Conservation (phyloP, 2,113 vertebrate species). For the Chauna torquata region DNA sequence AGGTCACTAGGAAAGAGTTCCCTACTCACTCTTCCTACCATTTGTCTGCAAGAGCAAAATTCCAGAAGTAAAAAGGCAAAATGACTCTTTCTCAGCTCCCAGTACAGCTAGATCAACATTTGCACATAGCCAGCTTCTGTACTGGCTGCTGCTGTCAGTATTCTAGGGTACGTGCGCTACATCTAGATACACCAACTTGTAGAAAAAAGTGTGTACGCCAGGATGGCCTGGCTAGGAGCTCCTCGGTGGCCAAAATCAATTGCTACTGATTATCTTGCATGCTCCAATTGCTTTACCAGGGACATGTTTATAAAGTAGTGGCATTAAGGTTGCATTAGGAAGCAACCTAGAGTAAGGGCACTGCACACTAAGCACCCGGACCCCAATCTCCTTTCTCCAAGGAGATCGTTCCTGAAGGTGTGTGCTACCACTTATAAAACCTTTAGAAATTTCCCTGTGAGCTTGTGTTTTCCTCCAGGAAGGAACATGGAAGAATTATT, state of each 20-base stretch:
- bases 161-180: accelerated
- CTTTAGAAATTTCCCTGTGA: background rate
- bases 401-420: background rate
- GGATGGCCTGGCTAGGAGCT: background rate
- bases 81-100: background rate
- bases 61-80: background rate
- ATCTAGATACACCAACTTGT: background rate
- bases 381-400: background rate
- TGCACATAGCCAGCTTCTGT: background rate
- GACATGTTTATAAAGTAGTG: background rate
- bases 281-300: background rate
- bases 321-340: background rate
- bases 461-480: accelerated
- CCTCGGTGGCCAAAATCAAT: background rate
- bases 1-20: background rate
- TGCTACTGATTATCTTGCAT: no score
- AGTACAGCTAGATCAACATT: background rate
- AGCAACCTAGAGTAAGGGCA: background rate
- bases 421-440: background rate
- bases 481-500: background rate
- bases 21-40: background rate
- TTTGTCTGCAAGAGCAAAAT: background rate
- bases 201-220: background rate
- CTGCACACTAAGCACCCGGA: background rate
- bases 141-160: background rate